Base-by-base conservation (phyloP, 1,140 invertebrate genomes). In the Caerostris extrusa region DNA sequence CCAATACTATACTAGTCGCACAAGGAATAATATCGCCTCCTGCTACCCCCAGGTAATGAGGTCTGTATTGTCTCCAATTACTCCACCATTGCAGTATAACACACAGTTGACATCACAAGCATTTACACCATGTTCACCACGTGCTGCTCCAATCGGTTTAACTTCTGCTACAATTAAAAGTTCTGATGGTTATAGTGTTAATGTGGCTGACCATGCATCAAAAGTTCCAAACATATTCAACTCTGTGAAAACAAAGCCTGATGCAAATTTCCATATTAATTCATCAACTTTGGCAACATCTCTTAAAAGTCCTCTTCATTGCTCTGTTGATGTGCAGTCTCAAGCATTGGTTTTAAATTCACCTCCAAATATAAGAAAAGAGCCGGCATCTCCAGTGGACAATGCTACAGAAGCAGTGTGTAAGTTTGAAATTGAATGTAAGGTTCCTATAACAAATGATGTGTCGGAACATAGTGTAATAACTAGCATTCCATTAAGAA, bases 41-140 rank as follows among this genome's bases (percentile, higher is more conserved):
- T 67, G 58, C 88, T 19, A 87, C 93, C 6, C 87, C 34, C 85
- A 85, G 12, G 90, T 50, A 50, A 10, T 87, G 53, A 82, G 82
- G 17, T 85, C 34, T 55, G 53, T 94, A 61, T 94, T 88, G 17
- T 71, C 94, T 81, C 57, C 94, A 2, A 34, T 90, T 50, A 93
- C 93, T 57, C 91, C 94, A 34, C 58, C 92, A 19, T 6, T 64
- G 6, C 64, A 94, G 77, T 94, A 83, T 83, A 69, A 61, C n/a
- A 12, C 53, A 53, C 87, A 64, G 8, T 53, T 86, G 34, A 61
- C 77, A 14, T 14, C 85, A 55, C 60, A 87, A 53, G 87, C 81
- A n/a, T 94, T 82, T 64, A 90, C 93, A 14, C 93, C 93, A 12
- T 85, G 93, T 85, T 94, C 93, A 50, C 93, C 93, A 10, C 57